Base-by-base conservation (phyloP, 2,797 vertebrate genomes). In the Esox masquinongy region DNA sequence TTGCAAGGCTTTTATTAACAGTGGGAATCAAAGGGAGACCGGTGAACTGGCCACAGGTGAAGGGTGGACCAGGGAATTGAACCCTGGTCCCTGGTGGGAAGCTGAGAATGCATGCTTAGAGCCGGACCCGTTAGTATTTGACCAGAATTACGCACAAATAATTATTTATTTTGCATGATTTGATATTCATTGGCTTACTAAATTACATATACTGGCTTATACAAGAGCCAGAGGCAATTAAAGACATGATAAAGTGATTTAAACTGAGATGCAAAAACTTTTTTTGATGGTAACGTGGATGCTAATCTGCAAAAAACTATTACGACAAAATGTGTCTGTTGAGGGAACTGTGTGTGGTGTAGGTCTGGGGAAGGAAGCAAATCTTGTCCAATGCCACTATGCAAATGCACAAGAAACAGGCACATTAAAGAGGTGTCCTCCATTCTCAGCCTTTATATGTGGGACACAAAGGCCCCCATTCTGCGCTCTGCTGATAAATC, bases 371-470 rank as follows among this genome's bases (percentile, higher is more conserved):
- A 47, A 47, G 43, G 12, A 47, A 47, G 43, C 43, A 47, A 47
- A 47, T 39, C 43, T 5, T 47, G 43, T 16, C 84, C 86, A 74
- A 29, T 72, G 68, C 70, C 73, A 72, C 71, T 63, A 66, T 82
- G 77, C 82, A 84, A 77, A 87, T 86, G 82, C 84, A 89, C 36
- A 86, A 85, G 78, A 85, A 88, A 80, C 82, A 24, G 72, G 50
- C 88, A 80, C 90, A 92, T 91, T 91, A 92, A 93, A 89, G 88
- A 87, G 85, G 82, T 84, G 59, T 91, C 82, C 83, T 87, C 85
- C 92, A 94, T 94, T 94, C 91, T 90, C 79, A 85, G 77, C 89
- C 83, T 92, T 92, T 88, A 83, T 89, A 31, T 78, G 1, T 71
- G 74, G 47, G 7, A 79, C 83, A 93, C 91, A 93, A 93, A 88